phyloP scores from a whole-genome alignment of 2,113 vertebrate genomes.

The Mormoops blainvillei region DNA sequence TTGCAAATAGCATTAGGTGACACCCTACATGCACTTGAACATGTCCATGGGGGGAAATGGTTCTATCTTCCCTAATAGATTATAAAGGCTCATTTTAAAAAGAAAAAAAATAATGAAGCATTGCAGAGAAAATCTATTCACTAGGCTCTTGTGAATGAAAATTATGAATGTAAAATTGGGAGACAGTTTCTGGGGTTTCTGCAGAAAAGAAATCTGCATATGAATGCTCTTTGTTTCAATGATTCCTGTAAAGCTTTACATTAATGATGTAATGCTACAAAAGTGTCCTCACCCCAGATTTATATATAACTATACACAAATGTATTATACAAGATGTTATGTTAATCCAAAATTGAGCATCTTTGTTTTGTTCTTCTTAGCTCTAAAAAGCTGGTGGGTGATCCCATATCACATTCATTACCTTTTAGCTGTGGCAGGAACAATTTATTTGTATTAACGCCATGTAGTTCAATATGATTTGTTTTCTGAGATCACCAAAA shows the following conservation, averaged over 20 bases:
- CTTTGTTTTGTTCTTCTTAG: conserved; percentile 12
- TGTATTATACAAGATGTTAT: background rate
- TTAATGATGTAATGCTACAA: background rate
- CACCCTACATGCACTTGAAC: background rate
- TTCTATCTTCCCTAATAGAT: conserved; percentile 14
- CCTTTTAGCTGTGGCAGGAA: background rate
- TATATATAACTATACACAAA: conserved; percentile 18
- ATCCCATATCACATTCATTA: background rate
- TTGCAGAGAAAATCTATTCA: conserved; percentile 43
- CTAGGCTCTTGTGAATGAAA: conserved; percentile 51
- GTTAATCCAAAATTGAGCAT: conserved; percentile 35
- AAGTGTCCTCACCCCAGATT: background rate
- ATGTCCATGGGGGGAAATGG: background rate
- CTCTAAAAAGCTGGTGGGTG: conserved; percentile 8
- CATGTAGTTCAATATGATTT: conserved; percentile 30
- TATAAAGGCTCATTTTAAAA: conserved; percentile 35
- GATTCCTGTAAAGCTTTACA: background rate
- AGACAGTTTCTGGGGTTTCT: conserved; percentile 24
- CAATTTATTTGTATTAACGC: conserved; percentile 38
- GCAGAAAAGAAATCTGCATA: conserved; percentile 38
- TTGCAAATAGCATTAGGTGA: conserved; percentile 25
- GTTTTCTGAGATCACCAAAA: conserved; percentile 24
- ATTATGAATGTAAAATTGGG: conserved; percentile 46
- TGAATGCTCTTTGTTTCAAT: conserved; percentile 44
- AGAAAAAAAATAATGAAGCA: background rate